Percentiles rank a stretch among this genome's conserved stretches.
These are phyloP conservation scores for Meleagris gallopavo DNA, from an alignment of 2,113 vertebrate species.

Conservation along the genomic window DNA sequence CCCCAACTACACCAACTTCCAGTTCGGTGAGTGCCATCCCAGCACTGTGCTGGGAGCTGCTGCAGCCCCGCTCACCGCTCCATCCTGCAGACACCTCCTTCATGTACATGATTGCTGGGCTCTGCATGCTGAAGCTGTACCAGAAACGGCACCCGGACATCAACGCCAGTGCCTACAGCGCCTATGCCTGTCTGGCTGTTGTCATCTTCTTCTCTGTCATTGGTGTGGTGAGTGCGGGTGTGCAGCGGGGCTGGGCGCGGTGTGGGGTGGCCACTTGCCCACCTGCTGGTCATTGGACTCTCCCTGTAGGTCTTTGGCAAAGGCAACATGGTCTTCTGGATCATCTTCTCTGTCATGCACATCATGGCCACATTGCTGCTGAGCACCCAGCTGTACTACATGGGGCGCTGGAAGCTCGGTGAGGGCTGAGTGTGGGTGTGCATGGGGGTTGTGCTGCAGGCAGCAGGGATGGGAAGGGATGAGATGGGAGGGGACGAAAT, in stretches of 20 bases:
- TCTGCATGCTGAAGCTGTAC: slow-evolving; percentile 97
- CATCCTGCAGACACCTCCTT: slow-evolving; percentile 89
- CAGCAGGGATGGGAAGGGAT: background rate
- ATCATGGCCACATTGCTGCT: slow-evolving; percentile 92
- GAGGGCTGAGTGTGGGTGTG: background rate
- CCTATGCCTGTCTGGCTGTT: slow-evolving; percentile 92
- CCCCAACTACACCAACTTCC: slow-evolving; percentile 99
- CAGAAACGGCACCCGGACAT: slow-evolving; percentile 98
- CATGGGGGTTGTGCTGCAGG: rapidly evolving
- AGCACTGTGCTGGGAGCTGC: rapidly evolving
- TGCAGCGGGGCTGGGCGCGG: rapidly evolving
- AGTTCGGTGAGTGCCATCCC: slow-evolving; percentile 85
- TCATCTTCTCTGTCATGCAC: slow-evolving; percentile 94
- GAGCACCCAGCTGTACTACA: slow-evolving; percentile 97
- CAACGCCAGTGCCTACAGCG: slow-evolving; percentile 96
- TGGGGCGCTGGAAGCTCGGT: slow-evolving; percentile 96
- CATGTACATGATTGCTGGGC: slow-evolving; percentile 99
- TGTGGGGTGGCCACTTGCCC: rapidly evolving
- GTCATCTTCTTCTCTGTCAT: slow-evolving; percentile 98
- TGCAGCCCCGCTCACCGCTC: rapidly evolving
- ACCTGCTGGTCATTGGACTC: rapidly evolving
- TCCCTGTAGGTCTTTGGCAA: slow-evolving; percentile 90
- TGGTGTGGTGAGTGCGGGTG: slow-evolving; percentile 85
- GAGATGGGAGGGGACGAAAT: background rate
- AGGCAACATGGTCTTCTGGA: slow-evolving; percentile 92